Base-by-base conservation (phyloP, 2,113 vertebrate species). In the Pterophyllum scalare region DNA sequence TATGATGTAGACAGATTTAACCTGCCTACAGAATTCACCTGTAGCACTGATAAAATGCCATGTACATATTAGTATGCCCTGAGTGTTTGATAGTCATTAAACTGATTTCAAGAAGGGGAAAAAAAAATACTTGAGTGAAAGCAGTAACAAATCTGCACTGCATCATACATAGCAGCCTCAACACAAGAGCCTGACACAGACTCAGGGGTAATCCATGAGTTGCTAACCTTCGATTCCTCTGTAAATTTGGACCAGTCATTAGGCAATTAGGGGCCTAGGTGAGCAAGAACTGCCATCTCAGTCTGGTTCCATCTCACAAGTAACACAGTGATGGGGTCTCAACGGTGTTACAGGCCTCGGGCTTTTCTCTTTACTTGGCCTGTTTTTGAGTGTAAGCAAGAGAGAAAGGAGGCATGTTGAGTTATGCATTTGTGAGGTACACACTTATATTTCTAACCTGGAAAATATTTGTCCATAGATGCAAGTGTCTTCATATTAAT, bases 221-320 rank as follows among this genome's bases (percentile, higher is more conserved):
- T 89, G 79, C 74, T 91, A 89, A 95, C 92, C 94, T 93, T 89
- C 62, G 67, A 88, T 92, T 91, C 87, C 60, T 61, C 57, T 80
- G 82, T 54, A 94, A 86, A 91, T 92, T 86, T 91, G 88, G 83
- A 93, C 89, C 85, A 90, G 83, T 94, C 89, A 80, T 91, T 75
- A 82, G 84, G 89, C 88, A 94, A 94, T 94, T 93, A 93, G 88
- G 86, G 92, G 84, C 87, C 91, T 89, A 93, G 93, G 93, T 94
- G 90, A 92, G 92, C 74, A 64, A 88, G 79, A 88, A 40, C 86
- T 57, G 74, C 87, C 83, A 86, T 85, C 82, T 81, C 79, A 59
- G 79, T 75, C 86, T 26, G 82, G 91, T 88, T 92, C 81, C 85
- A 87, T 89, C 89, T 92, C 91, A 76, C 70, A 52, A 77, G 87